phyloP scores from a whole-genome alignment of 2,888 invertebrate species.

The Ophioninae sp. region DNA sequence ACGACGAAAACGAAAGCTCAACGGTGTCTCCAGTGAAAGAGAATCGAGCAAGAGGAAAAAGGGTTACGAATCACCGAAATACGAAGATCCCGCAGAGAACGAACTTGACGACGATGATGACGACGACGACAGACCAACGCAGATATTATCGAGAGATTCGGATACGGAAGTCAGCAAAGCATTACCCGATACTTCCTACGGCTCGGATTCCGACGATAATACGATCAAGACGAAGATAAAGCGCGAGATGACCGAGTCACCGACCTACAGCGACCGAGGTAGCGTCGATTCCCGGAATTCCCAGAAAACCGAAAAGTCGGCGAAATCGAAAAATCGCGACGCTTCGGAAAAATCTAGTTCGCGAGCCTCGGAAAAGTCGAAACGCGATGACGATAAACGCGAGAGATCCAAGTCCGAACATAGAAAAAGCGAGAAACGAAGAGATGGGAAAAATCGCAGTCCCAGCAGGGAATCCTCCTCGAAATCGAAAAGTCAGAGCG shows the following conservation, averaged over 20 bases:
- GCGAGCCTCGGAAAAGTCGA: conserved; percentile 57
- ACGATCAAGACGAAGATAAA: conserved; percentile 48
- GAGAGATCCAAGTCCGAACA: conserved; percentile 69
- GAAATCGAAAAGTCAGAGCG: conserved; percentile 70
- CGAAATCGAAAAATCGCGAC: conserved; percentile 59
- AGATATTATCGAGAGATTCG: conserved; percentile 52
- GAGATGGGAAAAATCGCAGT: conserved; percentile 64
- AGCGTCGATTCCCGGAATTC: conserved; percentile 43
- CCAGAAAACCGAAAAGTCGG: conserved; percentile 58
- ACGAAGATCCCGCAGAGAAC: not conserved
- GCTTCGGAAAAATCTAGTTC: conserved; percentile 52
- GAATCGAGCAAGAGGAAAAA: conserved; percentile 68
- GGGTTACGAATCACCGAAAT: conserved; percentile 60
- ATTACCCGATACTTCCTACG: conserved; percentile 53
- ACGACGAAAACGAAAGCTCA: conserved; percentile 69
- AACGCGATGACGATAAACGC: conserved; percentile 51
- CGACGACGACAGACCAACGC: conserved; percentile 57
- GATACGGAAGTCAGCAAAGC: conserved; percentile 50
- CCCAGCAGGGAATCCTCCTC: conserved; percentile 70
- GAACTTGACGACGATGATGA: conserved; percentile 40
- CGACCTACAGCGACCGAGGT: conserved; percentile 35
- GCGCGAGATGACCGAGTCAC: conserved; percentile 51
- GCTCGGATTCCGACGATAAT: conserved; percentile 58
- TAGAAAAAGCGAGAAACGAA: conserved; percentile 66
- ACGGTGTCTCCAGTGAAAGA: conserved; percentile 57